Evolutionary conservation across 2,888 invertebrate genomes (phyloP), one percentile per base, ranked within the genome.

Genomic region (Lepeophtheirus nordmannii): DNA sequence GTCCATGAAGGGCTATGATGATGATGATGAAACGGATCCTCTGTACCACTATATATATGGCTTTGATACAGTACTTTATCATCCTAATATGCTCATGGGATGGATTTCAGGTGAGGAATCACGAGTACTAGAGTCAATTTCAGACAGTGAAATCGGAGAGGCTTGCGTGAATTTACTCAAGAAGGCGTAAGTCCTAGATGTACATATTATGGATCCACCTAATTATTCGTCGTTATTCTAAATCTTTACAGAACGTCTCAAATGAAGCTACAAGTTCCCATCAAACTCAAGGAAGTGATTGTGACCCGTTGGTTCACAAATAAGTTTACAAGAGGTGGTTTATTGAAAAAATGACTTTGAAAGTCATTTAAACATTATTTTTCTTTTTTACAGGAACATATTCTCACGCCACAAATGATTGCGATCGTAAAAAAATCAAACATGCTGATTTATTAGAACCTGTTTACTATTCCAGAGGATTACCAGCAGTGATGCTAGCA

Each of bases 41-140:
- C 8, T 63, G 22, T 20, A 22, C 2, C 46, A 56, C n/a, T 56
- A 23, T 9, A 56, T 63, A 12, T 46, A 56, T 41, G 63, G 63
- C 20, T 63, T 56, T 46, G 63, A 63, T 56, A 53, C 20, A 5
- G 17, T 63, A 17, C 23, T 63, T 17, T 8, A 23, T 22, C 56
- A 63, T 22, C 63, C 63, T 10, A 63, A 46, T 22, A 63, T 56
- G 63, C 37, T 63, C 3, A 63, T 63, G 63, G 63, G 53, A n/a
- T 63, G 63, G 63, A 56, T 63, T 14, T 63, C 63, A 10, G 63
- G 63, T 20, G 37, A 63, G n/a, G 63, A 41, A 10, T 40, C 63
- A 22, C 22, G 63, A 63, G 17, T 23, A 17, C 12, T 56, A 22
- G 63, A 63, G 23, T 17, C 46, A 1, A 17, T 63, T 10, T 14